These are phyloP conservation scores for Furcula furcula DNA, from an alignment of 2,888 invertebrate species.

Conservation along the genomic window DNA sequence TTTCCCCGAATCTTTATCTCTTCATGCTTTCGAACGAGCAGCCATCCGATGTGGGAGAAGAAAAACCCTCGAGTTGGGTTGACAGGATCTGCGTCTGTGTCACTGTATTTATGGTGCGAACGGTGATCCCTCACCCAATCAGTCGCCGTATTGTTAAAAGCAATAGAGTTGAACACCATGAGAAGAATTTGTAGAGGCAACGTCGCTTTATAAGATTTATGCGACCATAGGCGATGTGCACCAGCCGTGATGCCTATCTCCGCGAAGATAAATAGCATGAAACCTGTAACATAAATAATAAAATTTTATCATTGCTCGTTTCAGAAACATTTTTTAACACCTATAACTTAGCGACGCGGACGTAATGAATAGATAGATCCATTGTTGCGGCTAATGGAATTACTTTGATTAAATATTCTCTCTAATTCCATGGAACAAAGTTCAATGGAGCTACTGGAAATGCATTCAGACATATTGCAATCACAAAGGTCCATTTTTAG, in stretches of 20 bases:
- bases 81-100: slow-evolving; percentile 80
- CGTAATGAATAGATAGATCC: too few relatives aligned
- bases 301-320: too few relatives aligned
- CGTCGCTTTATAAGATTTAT: slow-evolving; percentile 46
- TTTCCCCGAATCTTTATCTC: slow-evolving; percentile 87
- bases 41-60: slow-evolving; percentile 93
- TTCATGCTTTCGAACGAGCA: slow-evolving; percentile 88
- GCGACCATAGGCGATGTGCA: slow-evolving; percentile 48
- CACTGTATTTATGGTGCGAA: slow-evolving; percentile 86
- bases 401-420: too few relatives aligned
- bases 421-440: too few relatives aligned
- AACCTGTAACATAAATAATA: slow-evolving; percentile 25
- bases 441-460: too few relatives aligned
- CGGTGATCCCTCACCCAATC: slow-evolving; percentile 84
- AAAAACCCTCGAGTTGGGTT: slow-evolving; percentile 90
- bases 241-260: slow-evolving; percentile 49
- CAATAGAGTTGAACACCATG: slow-evolving; percentile 42
- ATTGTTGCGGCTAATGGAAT: too few relatives aligned
- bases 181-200: slow-evolving; percentile 43
- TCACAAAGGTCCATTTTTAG: too few relatives aligned
- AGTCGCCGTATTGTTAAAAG: slow-evolving; percentile 74
- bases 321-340: too few relatives aligned
- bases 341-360: too few relatives aligned
- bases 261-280: slow-evolving; percentile 24
- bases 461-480: too few relatives aligned